Evolutionary conservation across 2,888 invertebrate species (phyloP), one percentile per base, ranked within the genome.

Genomic region (Aelia acuminata): DNA sequence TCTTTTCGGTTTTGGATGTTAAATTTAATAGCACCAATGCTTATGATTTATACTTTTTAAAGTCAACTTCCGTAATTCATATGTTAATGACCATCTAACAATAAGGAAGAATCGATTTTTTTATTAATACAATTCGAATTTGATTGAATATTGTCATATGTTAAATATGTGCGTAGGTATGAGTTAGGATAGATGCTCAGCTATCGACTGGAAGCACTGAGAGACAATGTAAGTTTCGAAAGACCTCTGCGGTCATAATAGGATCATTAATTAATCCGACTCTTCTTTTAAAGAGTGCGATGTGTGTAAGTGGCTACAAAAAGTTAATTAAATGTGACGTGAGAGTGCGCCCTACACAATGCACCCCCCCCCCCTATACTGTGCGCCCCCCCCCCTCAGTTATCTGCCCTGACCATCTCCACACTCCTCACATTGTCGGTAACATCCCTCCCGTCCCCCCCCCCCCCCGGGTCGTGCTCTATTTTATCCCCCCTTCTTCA

Each of bases 281-380:
- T 80, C 43, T 80, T 39, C 43, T 80, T 80, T 80, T 80, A 47
- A 43, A 80, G 80, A 80, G 80, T 47, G 43, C 80, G 43, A 80
- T 80, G 80, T 80, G 80, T 80, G 80, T 80, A 80, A 80, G 80
- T 43, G 80, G 43, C n/a, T 80, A 80, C 80, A 80, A 80, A 80
- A 80, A 80, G 80, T 80, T 80, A 80, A 80, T 80, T 80, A 80
- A 80, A 80, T 43, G 4, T 22, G 43, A 43, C 80, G 80, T 3
- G 22, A 80, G 63, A 18, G 31, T 70, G 80, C 80, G 39, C 80
- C 80, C 80, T 43, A 39, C 39, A 80, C 80, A 80, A 80, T 80
- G 80, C 43, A 57, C 57, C 13, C 18, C 7, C 63, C 43, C 43
- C n/a, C 80, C 80, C 80, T 43, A 39, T 22, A 80, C 80, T 43